Evolutionary conservation across 2,113 vertebrate genomes (phyloP), one percentile per base, ranked within the genome.

Genomic region (Origma solitaria): DNA sequence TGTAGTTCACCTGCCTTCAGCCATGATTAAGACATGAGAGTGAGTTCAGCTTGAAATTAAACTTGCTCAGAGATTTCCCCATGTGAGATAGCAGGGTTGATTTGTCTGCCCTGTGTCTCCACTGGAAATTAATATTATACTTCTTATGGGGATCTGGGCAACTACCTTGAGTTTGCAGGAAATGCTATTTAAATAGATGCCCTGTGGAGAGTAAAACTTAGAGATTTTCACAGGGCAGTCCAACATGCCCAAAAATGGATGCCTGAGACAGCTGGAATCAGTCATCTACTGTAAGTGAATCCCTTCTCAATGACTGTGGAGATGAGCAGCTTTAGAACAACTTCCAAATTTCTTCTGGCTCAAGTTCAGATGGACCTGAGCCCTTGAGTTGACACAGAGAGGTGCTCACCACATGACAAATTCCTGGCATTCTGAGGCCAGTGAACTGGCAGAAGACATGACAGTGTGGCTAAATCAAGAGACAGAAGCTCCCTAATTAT

Each of bases 41-140:
- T 69, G 44, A 79, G 23, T 45, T 69, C 20, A 37, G 9, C 19
- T 69, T 50, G 17, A 58, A 85, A 64, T 81, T 33, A 51, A 84
- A 49, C 27, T 25, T 53, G 8, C 13, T 66, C 3, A 3, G 61
- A 47, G 5, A 44, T 84, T 51, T 51, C 15, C 58, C 15, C 30
- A 28, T 19, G 27, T 44, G n/a, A n/a, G 15, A 13, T 6, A 18
- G 1, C 4, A 6, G 16, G 2, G 2, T n/a, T 66, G 20, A n/a
- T 76, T 66, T 71, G 2, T 42, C 27, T 71, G n/a, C 5, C 73
- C n/a, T 31, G 2, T 45, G 37, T 40, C 45, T 75, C 20, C 66
- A 50, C 8, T 25, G 33, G 35, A 79, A 24, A 15, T 65, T 19
- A 83, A 17, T 45, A n/a, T 50, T 10, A 0, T 30, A 30, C 24